phyloP scores from a whole-genome alignment of 2,113 vertebrate genomes.

The Gymnorhina tibicen region DNA sequence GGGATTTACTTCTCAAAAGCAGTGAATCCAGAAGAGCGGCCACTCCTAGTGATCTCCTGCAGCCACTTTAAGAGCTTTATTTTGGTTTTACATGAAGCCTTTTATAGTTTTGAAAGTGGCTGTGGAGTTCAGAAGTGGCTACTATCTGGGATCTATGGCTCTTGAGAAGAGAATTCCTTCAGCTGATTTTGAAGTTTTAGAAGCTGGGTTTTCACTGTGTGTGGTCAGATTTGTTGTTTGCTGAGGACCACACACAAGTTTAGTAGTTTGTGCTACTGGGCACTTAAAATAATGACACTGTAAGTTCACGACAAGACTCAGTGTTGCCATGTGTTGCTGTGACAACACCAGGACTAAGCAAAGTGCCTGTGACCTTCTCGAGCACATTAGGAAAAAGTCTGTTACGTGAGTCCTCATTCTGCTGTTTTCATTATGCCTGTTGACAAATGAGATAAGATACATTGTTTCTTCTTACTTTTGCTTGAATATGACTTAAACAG shows the following conservation, averaged over 20 bases:
- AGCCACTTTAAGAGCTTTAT: conserved; percentile 53
- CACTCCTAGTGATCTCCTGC: conserved; percentile 54
- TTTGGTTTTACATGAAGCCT: conserved; percentile 49
- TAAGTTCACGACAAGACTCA: neutral
- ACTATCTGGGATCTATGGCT: conserved; percentile 54
- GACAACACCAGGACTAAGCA: neutral
- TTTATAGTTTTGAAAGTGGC: conserved; percentile 54
- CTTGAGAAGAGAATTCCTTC: conserved; percentile 44
- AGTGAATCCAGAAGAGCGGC: conserved; percentile 42
- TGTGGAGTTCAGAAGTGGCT: conserved; percentile 50
- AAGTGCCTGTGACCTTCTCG: neutral
- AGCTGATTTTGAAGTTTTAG: conserved; percentile 52
- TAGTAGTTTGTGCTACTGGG: conserved; percentile 39
- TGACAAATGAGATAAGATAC: conserved; percentile 7
- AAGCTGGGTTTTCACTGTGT: conserved; percentile 39
- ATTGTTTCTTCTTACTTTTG: neutral
- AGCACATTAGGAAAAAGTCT: neutral
- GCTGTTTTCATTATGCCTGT: neutral
- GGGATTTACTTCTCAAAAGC: conserved; percentile 62
- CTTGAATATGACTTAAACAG: neutral
- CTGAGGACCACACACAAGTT: conserved; percentile 56
- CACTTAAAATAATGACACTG: conserved; percentile 27
- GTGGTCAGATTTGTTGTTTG: conserved; percentile 57
- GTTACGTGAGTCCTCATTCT: neutral
- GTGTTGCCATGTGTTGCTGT: neutral